Evolutionary conservation across 1,140 invertebrate genomes (phyloP).

Genomic region (Macrostomum lignano): DNA sequence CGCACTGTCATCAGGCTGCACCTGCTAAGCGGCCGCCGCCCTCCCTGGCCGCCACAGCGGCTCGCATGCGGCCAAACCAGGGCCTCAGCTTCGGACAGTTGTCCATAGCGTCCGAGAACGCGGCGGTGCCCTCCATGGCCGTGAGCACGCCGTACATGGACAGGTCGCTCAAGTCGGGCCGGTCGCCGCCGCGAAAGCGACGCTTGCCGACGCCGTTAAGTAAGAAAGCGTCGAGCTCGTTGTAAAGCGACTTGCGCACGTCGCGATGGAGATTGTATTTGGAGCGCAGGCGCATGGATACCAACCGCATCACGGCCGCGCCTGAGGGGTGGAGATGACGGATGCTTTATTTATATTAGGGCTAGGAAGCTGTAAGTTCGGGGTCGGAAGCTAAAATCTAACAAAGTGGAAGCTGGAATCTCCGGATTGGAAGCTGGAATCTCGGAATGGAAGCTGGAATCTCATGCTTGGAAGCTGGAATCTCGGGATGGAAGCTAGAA

Average conservation of each 20-base stretch:
- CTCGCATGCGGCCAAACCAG: neutral
- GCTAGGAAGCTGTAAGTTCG: too few species aligned
- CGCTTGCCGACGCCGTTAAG: neutral
- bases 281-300: neutral
- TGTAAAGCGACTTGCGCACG: neutral
- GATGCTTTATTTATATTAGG: too few species aligned
- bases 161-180: neutral
- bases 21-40: neutral
- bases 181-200: neutral
- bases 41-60: neutral
- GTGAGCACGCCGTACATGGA: neutral
- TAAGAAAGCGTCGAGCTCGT: too few species aligned
- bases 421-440: too few species aligned
- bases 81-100: neutral
- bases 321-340: too few species aligned
- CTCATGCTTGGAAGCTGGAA: too few species aligned
- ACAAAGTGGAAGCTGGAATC: too few species aligned
- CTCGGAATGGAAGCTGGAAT: too few species aligned
- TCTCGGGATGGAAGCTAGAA: too few species aligned
- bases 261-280: neutral
- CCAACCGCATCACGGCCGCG: neutral
- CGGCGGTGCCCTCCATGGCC: neutral
- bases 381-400: too few species aligned
- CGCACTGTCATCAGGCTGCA: too few species aligned
- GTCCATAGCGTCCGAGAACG: neutral